phyloP scores from a whole-genome alignment of 2,113 vertebrate genomes.

The Jaculus jaculus region DNA sequence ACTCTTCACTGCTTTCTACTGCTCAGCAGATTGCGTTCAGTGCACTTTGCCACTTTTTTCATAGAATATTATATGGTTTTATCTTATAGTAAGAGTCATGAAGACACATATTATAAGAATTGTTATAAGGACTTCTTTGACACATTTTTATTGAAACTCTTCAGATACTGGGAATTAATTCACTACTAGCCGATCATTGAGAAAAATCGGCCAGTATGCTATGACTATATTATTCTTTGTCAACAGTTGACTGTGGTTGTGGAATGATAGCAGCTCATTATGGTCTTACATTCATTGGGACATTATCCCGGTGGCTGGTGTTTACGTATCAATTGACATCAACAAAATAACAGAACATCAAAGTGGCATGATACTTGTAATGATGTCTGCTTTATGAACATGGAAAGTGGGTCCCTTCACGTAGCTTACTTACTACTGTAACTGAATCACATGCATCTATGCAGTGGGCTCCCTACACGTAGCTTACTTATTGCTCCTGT shows the following conservation, averaged over 20 bases:
- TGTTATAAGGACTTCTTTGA: not conserved
- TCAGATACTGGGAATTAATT: not conserved
- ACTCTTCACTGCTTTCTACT: not conserved
- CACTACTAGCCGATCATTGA: not conserved
- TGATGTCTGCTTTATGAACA: not conserved
- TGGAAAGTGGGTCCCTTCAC: not conserved
- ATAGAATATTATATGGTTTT: not conserved
- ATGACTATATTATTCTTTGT: not conserved
- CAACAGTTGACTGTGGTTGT: not conserved
- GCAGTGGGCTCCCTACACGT: not conserved
- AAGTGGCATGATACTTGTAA: not conserved
- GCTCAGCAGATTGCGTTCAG: not conserved
- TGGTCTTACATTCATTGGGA: not conserved
- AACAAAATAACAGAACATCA: not conserved
- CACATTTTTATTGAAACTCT: not conserved
- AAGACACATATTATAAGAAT: slow-evolving; percentile 1
- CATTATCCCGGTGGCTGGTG: not conserved
- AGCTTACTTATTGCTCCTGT: not conserved
- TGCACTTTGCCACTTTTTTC: not conserved
- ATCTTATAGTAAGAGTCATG: not conserved
- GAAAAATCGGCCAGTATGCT: not conserved
- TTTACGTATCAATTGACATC: not conserved
- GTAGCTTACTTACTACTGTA: too few species aligned
- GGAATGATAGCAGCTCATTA: not conserved
- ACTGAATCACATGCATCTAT: not conserved